Conservation (phyloP, 2,797 vertebrate genomes). For the Huso huso region DNA sequence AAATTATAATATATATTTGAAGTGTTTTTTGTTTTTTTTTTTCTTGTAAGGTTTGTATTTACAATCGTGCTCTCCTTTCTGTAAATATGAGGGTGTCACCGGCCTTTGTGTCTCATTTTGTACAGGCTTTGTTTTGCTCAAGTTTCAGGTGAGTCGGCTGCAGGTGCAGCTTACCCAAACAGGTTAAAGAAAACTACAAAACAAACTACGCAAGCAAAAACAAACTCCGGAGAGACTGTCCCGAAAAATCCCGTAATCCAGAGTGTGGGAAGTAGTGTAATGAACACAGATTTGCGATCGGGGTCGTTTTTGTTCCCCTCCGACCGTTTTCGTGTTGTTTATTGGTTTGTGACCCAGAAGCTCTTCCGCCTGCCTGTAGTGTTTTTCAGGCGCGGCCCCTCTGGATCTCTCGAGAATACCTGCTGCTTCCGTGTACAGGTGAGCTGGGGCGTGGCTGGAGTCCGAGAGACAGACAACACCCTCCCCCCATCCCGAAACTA, state of each 20-base stretch:
- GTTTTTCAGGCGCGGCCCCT: background rate
- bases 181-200: background rate
- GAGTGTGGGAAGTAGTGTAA: background rate
- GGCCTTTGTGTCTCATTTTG: background rate
- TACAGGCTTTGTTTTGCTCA: slow-evolving; percentile 12
- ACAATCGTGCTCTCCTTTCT: background rate
- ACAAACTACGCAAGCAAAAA: background rate
- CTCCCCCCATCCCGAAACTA: no score
- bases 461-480: no score
- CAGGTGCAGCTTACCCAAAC: slow-evolving; percentile 1
- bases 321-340: background rate
- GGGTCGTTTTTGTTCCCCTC: background rate
- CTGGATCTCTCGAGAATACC: no score
- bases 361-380: background rate
- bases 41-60: background rate
- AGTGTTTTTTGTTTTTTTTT: background rate
- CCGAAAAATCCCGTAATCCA: background rate
- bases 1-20: background rate
- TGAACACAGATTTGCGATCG: background rate
- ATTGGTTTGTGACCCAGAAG: background rate
- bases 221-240: background rate
- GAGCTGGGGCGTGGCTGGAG: background rate
- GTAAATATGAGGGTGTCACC: background rate
- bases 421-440: background rate
- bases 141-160: slow-evolving; percentile 1